Conservation (phyloP, 2,797 vertebrate species). For the Falco biarmicus region DNA sequence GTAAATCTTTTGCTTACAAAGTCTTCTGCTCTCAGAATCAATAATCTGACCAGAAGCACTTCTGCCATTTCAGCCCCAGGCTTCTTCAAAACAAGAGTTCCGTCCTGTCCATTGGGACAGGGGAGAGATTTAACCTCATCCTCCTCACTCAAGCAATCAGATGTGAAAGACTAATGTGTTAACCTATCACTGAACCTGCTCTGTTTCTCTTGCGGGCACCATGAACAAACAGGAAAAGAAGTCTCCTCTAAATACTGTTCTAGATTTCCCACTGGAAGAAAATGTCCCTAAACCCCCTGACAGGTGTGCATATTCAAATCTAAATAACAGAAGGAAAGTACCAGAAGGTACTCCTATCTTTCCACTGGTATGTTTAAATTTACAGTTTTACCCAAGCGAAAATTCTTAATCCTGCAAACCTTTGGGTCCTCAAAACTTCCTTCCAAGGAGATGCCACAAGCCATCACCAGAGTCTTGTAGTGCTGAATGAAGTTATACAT, state of each 20-base stretch:
- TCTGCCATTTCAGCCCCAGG: not conserved
- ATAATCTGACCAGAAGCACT: not conserved
- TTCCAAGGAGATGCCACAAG: conserved; percentile 88
- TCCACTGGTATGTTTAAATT: not conserved
- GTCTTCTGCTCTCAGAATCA: not conserved
- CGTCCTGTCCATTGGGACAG: not conserved
- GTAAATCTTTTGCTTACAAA: not conserved
- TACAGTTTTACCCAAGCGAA: not conserved
- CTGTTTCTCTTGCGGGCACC: not conserved
- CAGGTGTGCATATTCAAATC: not conserved
- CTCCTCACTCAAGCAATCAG: not conserved
- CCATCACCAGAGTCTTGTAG: conserved; percentile 90
- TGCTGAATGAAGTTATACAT: conserved; percentile 88
- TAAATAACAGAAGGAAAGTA: not conserved
- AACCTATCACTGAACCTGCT: not conserved
- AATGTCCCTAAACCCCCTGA: not conserved
- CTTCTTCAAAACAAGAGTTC: not conserved
- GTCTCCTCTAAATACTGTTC: not conserved
- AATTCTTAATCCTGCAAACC: conserved; percentile 75
- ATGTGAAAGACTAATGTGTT: not conserved
- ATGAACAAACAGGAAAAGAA: not conserved
- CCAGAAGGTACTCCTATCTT: not conserved
- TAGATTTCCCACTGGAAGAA: not conserved
- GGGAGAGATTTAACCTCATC: not conserved
- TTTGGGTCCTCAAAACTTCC: conserved; percentile 92